Evolutionary conservation across 2,797 vertebrate genomes (phyloP), one percentile per base, ranked within the genome.

Genomic region (Urocyon cinereoargenteus): DNA sequence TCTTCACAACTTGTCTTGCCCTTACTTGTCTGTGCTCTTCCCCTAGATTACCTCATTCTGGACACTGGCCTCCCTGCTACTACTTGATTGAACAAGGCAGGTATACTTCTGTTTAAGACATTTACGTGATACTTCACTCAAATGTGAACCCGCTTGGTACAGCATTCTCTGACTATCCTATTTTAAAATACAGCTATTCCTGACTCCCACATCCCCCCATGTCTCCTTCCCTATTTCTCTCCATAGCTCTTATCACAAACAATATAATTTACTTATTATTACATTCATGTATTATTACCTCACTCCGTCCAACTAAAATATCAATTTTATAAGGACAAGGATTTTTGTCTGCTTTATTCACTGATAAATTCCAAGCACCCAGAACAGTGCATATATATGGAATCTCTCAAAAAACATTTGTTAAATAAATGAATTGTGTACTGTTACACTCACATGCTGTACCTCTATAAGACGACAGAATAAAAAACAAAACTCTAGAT

Each of bases 291-390:
- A 28, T 72, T 72, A 86, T 22, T 51, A 64, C n/a, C 53, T 81
- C 94, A 66, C 51, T 83, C 40, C 70, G 3, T 4, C 16, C 18
- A 75, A 68, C 19, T 8, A 86, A 26, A 81, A n/a, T 64, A 55
- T 31, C 55, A 72, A 55, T 94, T 96, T 95, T 81, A 84, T 19
- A 1, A 88, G 51, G 51, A 83, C 21, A 55, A 53, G 12, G 55
- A 51, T 64, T 85, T 81, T 36, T 93, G n/a, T 77, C 77, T 84
- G 75, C 72, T 96, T 87, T 73, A 15, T 91, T 93, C 49, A 85
- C 31, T 72, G 36, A 66, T 55, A n/a, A 95, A 66, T 84, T 83
- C 26, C 59, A 91, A 94, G 53, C 57, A 61, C 26, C 59, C 36
- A 59, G 11, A 91, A 36, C 0, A 75, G 21, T 77, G 40, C 49